Conservation (phyloP, 2,888 invertebrate genomes). For the Eledona agricola region DNA sequence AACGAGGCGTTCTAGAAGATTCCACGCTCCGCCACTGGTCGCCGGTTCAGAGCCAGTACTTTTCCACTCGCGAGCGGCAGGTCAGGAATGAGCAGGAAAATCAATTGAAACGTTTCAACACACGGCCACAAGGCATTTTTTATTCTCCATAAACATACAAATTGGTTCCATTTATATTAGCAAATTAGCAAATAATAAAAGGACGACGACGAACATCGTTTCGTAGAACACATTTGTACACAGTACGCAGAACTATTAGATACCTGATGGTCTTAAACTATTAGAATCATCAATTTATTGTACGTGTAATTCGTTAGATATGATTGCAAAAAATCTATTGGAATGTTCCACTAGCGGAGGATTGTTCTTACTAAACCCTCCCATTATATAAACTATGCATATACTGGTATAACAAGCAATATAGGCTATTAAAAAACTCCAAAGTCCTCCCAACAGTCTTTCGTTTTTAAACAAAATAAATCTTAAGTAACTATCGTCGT, state of each 20-base stretch:
- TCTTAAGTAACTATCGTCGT: slow-evolving; percentile 39
- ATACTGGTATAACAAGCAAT: slow-evolving; percentile 46
- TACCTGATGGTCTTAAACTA: slow-evolving; percentile 16
- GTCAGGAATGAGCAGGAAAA: slow-evolving; percentile 12
- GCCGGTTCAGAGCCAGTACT: slow-evolving; percentile 17
- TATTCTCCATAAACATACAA: slow-evolving; percentile 37
- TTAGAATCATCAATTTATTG: slow-evolving; percentile 31
- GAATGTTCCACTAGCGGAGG: slow-evolving; percentile 38
- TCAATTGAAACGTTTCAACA: slow-evolving; percentile 12
- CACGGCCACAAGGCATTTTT: slow-evolving; percentile 33
- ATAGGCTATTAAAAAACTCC: slow-evolving; percentile 40
- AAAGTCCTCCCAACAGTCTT: slow-evolving; percentile 42
- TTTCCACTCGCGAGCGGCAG: slow-evolving; percentile 25
- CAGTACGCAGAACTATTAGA: slow-evolving; percentile 12
- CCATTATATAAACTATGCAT: slow-evolving; percentile 42
- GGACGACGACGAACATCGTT: slow-evolving; percentile 9
- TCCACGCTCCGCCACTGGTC: slow-evolving; percentile 13
- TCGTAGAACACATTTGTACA: slow-evolving; percentile 30
- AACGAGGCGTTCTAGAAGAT: too few relatives aligned
- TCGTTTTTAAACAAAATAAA: slow-evolving; percentile 36
- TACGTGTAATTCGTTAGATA: slow-evolving; percentile 43
- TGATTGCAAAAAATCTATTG: slow-evolving; percentile 35
- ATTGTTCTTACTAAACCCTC: too few relatives aligned
- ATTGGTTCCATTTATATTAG: slow-evolving; percentile 29
- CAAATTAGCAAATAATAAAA: slow-evolving; percentile 7